Percentiles rank a stretch among this genome's conserved stretches.
Evolutionary conservation across 2,797 vertebrate species (phyloP).

Genomic region (Macrochelys suwanniensis): DNA sequence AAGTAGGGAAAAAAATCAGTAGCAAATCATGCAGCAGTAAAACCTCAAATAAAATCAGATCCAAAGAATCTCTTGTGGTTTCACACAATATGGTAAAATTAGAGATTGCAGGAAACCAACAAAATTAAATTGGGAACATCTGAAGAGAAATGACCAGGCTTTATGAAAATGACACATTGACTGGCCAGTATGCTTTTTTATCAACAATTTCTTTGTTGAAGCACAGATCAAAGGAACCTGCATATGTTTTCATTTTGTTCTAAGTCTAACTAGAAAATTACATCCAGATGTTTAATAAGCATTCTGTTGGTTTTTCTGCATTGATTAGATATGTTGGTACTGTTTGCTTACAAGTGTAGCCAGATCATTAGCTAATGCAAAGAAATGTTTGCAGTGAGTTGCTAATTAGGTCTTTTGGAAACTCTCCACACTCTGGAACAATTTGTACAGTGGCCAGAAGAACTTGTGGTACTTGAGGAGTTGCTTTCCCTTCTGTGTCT

Average conservation of each 20-base stretch:
- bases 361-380: slow-evolving; percentile 90
- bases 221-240: slow-evolving; percentile 89
- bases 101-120: slow-evolving; percentile 89
- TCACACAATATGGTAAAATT: slow-evolving; percentile 89
- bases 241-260: slow-evolving; percentile 91
- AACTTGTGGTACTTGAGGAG: slow-evolving; percentile 81
- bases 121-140: slow-evolving; percentile 89
- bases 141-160: slow-evolving; percentile 80
- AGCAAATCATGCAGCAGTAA: slow-evolving; percentile 80
- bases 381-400: slow-evolving; percentile 88
- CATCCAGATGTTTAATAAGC: slow-evolving; percentile 94
- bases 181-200: slow-evolving; percentile 82
- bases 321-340: slow-evolving; percentile 89
- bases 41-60: slow-evolving; percentile 83
- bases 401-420: slow-evolving; percentile 89
- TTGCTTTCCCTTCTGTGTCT: slow-evolving; percentile 79
- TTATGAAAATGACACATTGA: slow-evolving; percentile 91
- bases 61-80: slow-evolving; percentile 83
- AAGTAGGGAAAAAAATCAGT: slow-evolving; percentile 68
- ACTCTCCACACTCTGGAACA: slow-evolving; percentile 82
- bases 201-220: slow-evolving; percentile 90
- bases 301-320: slow-evolving; percentile 86
- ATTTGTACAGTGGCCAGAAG: slow-evolving; percentile 86
- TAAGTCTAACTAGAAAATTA: slow-evolving; percentile 91
- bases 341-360: slow-evolving; percentile 92